Base-by-base conservation (phyloP, 2,797 vertebrate species). In the Etheostoma nigrum region DNA sequence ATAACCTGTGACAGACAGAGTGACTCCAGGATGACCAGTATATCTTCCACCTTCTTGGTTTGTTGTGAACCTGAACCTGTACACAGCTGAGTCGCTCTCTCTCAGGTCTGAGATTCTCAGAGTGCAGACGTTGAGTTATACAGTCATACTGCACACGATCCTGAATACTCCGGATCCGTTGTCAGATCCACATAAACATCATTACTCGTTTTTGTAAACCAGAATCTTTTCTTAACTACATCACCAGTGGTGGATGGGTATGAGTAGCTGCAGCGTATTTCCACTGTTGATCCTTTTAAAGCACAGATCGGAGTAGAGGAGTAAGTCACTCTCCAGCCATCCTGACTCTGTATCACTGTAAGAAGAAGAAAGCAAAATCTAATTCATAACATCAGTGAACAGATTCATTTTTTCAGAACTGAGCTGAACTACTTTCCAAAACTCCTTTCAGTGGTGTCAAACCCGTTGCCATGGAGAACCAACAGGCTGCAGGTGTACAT, bases 1-100 rank as follows among this genome's bases (percentile, higher is more conserved):
- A 10, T 63, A 75, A 89, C 87, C 84, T 82, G 51, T 44, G 21
- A 87, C 68, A 15, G 25, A 18, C 47, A 87, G 36, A 27, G 2
- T 7, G 42, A 85, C 74, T 73, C 79, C 78, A 67, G 71, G 11
- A n/a, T 5, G 0, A 57, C 67, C 83, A 62, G 19, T 11, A 36
- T 2, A 85, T 15, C 1, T 13, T 1, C 67, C 36, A 7, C 33
- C 23, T 1, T 0, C 8, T 1, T 2, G 49, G 23, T 55, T 18
- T 47, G 81, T 80, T n/a, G 1, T 65, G 44, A 87, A 76, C 27
- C 62, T 80, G 61, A 85, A 89, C 51, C 15, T 68, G 67, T 85
- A 89, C 19, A 5, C 14, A 0, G 52, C 71, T 21, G 87, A 76
- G 70, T 89, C 87, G 4, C 66, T 83, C 47, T 69, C 18, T 67